A percentile compares a stretch with the other conserved stretches of the same genome.
Evolutionary conservation across 2,797 vertebrate species (phyloP).

Genomic region (Gorsachius magnificus): DNA sequence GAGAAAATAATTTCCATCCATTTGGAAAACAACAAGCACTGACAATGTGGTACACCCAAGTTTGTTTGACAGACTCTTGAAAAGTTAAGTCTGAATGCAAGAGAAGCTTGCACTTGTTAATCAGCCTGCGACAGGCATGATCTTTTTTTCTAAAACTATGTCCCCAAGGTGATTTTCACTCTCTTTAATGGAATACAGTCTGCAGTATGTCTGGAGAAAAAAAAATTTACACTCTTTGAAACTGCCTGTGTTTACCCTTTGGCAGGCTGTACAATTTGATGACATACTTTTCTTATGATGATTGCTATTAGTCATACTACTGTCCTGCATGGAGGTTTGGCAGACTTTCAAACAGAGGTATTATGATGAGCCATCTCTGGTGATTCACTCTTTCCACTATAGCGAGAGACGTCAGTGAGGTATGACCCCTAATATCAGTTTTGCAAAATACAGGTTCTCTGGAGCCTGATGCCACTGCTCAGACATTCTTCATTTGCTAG

Average conservation of each 20-base stretch:
- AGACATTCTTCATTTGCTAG: not conserved
- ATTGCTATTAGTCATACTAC: slow-evolving; percentile 37
- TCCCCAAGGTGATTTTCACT: not conserved
- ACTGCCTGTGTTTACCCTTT: not conserved
- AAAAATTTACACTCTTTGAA: not conserved
- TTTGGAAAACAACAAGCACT: slow-evolving; percentile 18
- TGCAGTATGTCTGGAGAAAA: not conserved
- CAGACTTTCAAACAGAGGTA: not conserved
- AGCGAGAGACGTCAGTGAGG: not conserved
- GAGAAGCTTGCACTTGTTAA: not conserved
- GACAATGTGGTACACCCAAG: not conserved
- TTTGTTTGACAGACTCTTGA: not conserved
- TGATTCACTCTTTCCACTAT: slow-evolving; percentile 63
- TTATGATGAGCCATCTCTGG: not conserved
- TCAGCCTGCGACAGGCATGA: not conserved
- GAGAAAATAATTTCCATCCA: not conserved
- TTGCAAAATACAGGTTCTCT: not conserved
- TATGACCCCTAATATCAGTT: not conserved
- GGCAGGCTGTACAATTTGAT: not conserved
- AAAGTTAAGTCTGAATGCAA: not conserved
- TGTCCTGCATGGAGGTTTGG: not conserved
- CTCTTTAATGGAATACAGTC: not conserved
- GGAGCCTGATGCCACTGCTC: not conserved
- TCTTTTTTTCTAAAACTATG: not conserved
- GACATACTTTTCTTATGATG: not conserved